Evolutionary conservation across 2,113 vertebrate species (phyloP), one percentile per base, ranked within the genome.

Genomic region (Clinocottus analis): DNA sequence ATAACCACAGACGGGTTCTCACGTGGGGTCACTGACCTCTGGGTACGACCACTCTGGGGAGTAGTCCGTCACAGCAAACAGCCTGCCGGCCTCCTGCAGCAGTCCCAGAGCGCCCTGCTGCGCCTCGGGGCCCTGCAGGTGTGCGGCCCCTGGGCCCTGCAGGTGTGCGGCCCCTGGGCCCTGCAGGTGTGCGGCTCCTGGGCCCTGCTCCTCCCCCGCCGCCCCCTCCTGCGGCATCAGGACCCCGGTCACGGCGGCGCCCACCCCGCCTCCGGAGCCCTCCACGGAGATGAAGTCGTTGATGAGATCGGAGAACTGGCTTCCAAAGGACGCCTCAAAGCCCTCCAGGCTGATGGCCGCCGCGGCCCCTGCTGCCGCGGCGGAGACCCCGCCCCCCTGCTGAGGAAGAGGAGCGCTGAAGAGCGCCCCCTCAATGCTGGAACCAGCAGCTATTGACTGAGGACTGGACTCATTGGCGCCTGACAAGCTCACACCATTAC

Each of bases 11-110:
- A n/a, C n/a, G n/a, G n/a, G n/a, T n/a, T n/a, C n/a, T n/a, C n/a
- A n/a, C n/a, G n/a, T n/a, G n/a, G 51, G 69, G 75, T 83, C 62
- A 87, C 97, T 97, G 86, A 98, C 98, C 97, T 99, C 98, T 13
- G 98, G 97, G 91, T 99, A 99, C 63, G 98, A 99, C 98, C 98
- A 99, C 90, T 99, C 98, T 1, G 97, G 98, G 56, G 98, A 99
- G 89, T 99, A 99, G 94, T 99, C 98, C 21, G 98, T 99, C 94
- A 99, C 97, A 93, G 97, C 95, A 94, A 99, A 99, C 91, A 99
- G 92, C 87, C 97, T 97, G 81, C 97, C 97, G 0, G 96, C 95
- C 90, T 96, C 97, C 94, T 97, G 97, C 45, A 99, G 95, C 92
- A 99, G 84, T 64, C 96, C 97, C 93, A 99, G 94, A 68, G 96